A percentile compares a stretch with the other conserved stretches of the same genome.
phyloP scores from a whole-genome alignment of 2,888 invertebrate species.

The Allacma fusca region DNA sequence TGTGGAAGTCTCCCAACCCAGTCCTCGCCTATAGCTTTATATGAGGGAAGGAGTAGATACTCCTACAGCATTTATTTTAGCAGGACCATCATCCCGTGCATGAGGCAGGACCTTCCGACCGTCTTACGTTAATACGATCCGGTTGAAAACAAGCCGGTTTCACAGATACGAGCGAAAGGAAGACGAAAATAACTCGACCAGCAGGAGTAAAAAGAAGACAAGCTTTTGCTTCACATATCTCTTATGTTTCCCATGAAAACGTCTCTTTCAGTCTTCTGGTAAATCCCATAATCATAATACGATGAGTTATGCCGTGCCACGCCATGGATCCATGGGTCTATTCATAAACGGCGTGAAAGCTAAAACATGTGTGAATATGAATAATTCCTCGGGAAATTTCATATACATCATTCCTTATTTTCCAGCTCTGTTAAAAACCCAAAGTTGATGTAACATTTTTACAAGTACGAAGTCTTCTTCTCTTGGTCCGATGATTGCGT shows the following conservation, averaged over 20 bases:
- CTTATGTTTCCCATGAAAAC: constrained; percentile 42
- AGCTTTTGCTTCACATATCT: constrained; percentile 29
- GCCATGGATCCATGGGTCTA: constrained; percentile 34
- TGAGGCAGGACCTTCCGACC: no score
- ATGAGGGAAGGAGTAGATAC: no score
- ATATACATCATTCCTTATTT: constrained; percentile 38
- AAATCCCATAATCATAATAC: constrained; percentile 45
- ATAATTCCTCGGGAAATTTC: constrained; percentile 36
- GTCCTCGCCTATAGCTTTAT: no score
- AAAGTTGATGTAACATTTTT: neutral
- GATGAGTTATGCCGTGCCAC: constrained; percentile 41
- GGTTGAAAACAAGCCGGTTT: constrained; percentile 40
- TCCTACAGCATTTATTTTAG: no score
- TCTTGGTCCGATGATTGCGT: no score
- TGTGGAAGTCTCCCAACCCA: no score
- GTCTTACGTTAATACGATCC: constrained; percentile 30
- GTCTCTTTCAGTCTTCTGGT: constrained; percentile 40
- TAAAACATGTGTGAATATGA: constrained; percentile 44
- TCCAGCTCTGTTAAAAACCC: neutral
- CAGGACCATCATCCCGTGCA: no score
- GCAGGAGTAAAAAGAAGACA: constrained; percentile 22
- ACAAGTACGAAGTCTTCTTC: neutral
- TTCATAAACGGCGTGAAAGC: constrained; percentile 43
- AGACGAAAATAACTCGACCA: constrained; percentile 44
- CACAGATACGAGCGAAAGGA: constrained; percentile 30